Evolutionary conservation across 2,797 vertebrate species (phyloP).

Genomic region (Hozukius guyotensis): DNA sequence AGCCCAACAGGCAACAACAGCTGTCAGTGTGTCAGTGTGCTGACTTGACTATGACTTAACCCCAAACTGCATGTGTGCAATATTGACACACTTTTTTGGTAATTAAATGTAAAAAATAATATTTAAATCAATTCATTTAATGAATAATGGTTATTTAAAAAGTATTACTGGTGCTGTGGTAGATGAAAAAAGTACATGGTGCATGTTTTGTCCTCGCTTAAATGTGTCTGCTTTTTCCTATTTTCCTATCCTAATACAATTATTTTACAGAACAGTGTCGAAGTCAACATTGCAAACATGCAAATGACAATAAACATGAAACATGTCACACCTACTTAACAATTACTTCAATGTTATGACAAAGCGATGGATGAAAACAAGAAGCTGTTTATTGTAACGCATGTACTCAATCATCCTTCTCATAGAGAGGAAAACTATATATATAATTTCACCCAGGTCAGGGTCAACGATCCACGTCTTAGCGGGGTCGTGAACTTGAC

Average conservation of each 20-base stretch:
- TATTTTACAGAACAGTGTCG: conserved; percentile 3
- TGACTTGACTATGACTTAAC: too few relatives aligned
- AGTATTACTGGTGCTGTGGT: background rate
- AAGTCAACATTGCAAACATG: conserved; percentile 17
- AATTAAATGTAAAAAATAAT: background rate
- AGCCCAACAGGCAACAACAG: too few relatives aligned
- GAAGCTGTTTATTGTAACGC: conserved; percentile 26
- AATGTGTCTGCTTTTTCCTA: background rate
- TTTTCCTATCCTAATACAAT: too few relatives aligned
- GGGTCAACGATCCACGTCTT: conserved; percentile 56
- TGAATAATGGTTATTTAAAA: background rate
- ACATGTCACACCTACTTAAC: conserved; percentile 27
- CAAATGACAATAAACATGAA: conserved; percentile 28
- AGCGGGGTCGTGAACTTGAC: conserved; percentile 54
- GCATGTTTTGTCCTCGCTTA: background rate
- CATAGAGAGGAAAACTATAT: background rate
- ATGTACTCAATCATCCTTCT: background rate
- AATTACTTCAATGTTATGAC: conserved; percentile 26
- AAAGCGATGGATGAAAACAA: conserved; percentile 26
- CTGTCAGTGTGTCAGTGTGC: too few relatives aligned
- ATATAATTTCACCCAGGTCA: conserved; percentile 32
- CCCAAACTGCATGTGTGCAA: too few relatives aligned
- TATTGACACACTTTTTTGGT: too few relatives aligned
- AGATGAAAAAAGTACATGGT: background rate
- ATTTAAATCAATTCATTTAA: background rate